Conservation (phyloP, 2,888 invertebrate genomes). For the Pocota personata region DNA sequence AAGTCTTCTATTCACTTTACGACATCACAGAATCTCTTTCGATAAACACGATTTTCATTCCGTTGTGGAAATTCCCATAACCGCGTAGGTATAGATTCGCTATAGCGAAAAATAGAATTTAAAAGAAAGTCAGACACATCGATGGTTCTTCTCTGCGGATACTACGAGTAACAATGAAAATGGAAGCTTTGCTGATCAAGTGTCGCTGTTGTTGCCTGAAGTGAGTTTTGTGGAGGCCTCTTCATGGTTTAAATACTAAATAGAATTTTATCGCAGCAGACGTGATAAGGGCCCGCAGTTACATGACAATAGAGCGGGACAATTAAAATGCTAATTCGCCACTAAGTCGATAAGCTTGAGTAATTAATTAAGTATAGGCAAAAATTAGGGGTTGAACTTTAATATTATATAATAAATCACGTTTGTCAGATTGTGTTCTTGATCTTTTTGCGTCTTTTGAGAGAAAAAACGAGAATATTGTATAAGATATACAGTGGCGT, state of each 20-base stretch:
- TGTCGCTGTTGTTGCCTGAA: slow-evolving; percentile 9
- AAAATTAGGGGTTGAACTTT: neutral
- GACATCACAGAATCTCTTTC: neutral
- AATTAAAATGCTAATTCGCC: neutral
- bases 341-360: neutral
- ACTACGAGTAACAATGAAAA: too few relatives aligned
- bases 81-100: neutral
- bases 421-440: too few relatives aligned
- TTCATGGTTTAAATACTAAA: slow-evolving; percentile 30
- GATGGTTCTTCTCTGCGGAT: neutral
- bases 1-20: neutral
- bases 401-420: neutral
- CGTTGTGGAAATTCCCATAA: neutral
- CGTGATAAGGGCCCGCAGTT: slow-evolving; percentile 12
- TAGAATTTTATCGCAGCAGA: neutral
- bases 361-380: neutral
- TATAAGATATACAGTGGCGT: too few relatives aligned
- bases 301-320: neutral
- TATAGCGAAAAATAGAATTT: neutral
- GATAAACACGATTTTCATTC: neutral
- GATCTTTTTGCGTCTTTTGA: neutral
- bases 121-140: neutral
- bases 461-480: neutral
- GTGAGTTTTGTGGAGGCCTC: slow-evolving; percentile 34
- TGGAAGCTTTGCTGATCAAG: slow-evolving; percentile 14